These are phyloP conservation scores for Neopipo cinnamomea DNA, from an alignment of 2,113 vertebrate genomes.

Conservation along the genomic window DNA sequence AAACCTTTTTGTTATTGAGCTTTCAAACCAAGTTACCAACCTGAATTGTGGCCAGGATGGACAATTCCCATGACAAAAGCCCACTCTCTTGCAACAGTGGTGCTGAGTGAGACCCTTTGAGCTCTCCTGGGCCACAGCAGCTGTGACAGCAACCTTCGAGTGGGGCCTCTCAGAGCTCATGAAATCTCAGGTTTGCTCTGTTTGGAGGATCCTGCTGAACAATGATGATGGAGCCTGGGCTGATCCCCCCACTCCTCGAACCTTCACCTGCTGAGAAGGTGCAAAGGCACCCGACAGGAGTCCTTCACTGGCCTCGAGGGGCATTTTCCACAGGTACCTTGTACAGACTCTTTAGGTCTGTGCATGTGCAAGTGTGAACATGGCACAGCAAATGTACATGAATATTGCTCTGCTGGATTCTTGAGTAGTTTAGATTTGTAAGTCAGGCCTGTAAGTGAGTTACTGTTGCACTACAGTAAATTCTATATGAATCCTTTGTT, in stretches of 20 bases:
- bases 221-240: background rate
- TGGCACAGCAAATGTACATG: background rate
- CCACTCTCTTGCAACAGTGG: background rate
- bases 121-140: background rate
- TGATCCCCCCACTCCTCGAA: background rate
- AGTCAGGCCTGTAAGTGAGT: background rate
- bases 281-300: background rate
- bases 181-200: background rate
- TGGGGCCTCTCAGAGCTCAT: background rate
- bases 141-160: background rate
- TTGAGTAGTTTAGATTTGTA: background rate
- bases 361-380: background rate
- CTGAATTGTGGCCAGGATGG: background rate
- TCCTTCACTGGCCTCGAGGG: background rate
- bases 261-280: background rate
- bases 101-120: background rate
- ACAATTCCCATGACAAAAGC: background rate
- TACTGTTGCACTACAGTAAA: background rate
- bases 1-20: fast-evolving
- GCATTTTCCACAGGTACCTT: background rate
- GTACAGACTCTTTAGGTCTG: background rate
- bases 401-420: background rate
- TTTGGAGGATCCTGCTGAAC: background rate
- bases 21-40: background rate
- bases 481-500: background rate